Percentiles rank a stretch among this genome's conserved stretches.
Conservation (phyloP, 2,888 invertebrate species). For the Nemapogon koenigi region DNA sequence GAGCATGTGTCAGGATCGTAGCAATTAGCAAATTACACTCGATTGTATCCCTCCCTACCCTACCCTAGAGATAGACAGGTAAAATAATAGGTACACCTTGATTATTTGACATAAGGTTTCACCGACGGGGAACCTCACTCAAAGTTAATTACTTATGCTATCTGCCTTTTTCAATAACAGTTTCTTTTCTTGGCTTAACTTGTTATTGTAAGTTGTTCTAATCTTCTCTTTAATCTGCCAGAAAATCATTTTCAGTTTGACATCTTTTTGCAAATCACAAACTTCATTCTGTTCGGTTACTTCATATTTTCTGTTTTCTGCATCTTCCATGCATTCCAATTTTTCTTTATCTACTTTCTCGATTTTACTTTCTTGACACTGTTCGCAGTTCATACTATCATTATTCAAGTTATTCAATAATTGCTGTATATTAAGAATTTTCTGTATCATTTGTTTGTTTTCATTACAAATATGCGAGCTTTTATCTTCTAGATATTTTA, state of each 20-base stretch:
- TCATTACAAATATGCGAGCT: slow-evolving; percentile 1
- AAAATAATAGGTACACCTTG: too few species aligned
- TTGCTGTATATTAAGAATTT: neutral
- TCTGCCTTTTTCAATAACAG: neutral
- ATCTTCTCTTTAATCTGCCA: slow-evolving; percentile 6
- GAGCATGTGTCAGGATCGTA: too few species aligned
- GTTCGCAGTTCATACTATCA: neutral
- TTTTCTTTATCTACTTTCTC: neutral
- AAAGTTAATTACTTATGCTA: too few species aligned
- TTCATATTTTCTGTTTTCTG: neutral
- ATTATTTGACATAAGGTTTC: too few species aligned
- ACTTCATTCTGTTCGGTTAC: neutral
- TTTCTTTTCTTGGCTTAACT: neutral
- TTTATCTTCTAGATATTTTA: slow-evolving; percentile 1
- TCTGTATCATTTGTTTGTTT: slow-evolving; percentile 4
- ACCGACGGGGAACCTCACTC: too few species aligned
- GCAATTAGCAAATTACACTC: too few species aligned
- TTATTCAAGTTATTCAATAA: slow-evolving; percentile 1
- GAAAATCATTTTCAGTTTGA: slow-evolving; percentile 5
- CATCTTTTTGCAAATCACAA: too few species aligned
- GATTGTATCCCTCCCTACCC: too few species aligned
- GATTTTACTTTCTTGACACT: neutral
- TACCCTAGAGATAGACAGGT: too few species aligned
- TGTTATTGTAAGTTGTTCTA: slow-evolving; percentile 3
- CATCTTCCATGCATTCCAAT: neutral